Percentiles rank a stretch among this genome's conserved stretches.
phyloP scores from a whole-genome alignment of 1,140 invertebrate species.

The Phthorimaea operculella region DNA sequence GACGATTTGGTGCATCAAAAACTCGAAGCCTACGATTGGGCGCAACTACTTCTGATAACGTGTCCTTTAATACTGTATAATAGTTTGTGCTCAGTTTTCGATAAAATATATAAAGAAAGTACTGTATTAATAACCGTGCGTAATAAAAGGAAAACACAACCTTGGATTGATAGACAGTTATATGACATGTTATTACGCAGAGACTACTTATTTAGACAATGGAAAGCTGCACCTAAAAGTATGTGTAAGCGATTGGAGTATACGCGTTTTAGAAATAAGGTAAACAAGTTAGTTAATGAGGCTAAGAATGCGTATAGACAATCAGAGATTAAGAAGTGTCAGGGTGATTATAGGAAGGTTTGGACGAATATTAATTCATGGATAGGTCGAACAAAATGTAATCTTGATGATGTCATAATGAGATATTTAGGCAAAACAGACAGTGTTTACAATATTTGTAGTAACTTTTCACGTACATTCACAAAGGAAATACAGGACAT shows the following conservation, averaged over 20 bases:
- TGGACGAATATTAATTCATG: conserved; percentile 22
- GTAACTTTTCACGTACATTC: conserved; percentile 9
- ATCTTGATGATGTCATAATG: conserved; percentile 16
- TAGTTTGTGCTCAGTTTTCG: no score
- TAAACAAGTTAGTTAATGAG: conserved; percentile 22
- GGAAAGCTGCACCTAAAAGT: conserved; percentile 19
- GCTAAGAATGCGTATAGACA: conserved; percentile 23
- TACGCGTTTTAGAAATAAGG: conserved; percentile 23
- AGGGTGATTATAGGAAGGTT: conserved; percentile 7
- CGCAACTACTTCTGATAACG: no score
- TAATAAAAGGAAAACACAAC: no score
- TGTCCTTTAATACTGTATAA: no score
- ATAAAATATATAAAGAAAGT: no score
- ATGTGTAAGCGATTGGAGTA: conserved; percentile 22
- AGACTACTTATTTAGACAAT: conserved; percentile 19
- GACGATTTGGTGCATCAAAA: no score
- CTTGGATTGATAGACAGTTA: no score
- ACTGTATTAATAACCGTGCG: no score
- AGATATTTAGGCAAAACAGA: conserved; percentile 20
- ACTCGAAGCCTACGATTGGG: no score
- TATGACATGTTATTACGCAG: conserved; percentile 11
- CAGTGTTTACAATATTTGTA: conserved; percentile 15
- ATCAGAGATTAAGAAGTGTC: conserved; percentile 17
- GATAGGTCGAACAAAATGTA: conserved; percentile 14
- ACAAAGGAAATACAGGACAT: conserved; percentile 19